These are phyloP conservation scores for Orchesella flavescens DNA, from an alignment of 2,888 invertebrate genomes.

Conservation along the genomic window DNA sequence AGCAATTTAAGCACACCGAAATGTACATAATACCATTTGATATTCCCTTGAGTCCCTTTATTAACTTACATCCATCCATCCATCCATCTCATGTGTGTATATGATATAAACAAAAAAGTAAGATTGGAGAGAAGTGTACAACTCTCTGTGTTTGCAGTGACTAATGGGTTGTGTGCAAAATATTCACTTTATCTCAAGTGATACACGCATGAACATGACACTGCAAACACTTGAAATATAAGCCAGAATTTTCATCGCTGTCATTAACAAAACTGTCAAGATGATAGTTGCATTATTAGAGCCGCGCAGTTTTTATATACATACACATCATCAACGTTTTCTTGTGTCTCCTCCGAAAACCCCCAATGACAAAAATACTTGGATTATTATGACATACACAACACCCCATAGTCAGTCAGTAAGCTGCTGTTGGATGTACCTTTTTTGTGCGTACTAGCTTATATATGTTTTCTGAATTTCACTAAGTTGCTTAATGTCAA, in stretches of 20 bases:
- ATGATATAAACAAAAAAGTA: no score
- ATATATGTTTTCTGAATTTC: neutral
- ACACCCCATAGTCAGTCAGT: neutral
- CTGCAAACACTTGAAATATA: constrained; percentile 54
- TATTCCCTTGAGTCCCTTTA: constrained; percentile 15
- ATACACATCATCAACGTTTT: neutral
- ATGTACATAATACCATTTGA: neutral
- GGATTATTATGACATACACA: neutral
- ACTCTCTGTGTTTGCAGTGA: constrained; percentile 25
- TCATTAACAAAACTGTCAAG: constrained; percentile 62
- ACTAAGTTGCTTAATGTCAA: constrained; percentile 37
- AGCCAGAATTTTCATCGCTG: constrained; percentile 52
- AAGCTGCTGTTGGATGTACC: no score
- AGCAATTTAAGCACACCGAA: neutral
- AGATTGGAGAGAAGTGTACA: no score
- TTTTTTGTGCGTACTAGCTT: constrained; percentile 22
- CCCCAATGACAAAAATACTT: neutral
- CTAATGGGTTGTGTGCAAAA: constrained; percentile 57
- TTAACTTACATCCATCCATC: neutral
- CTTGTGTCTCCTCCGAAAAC: neutral
- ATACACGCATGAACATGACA: constrained; percentile 47
- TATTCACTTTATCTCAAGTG: constrained; percentile 51
- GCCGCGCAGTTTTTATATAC: neutral
- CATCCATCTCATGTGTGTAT: no score
- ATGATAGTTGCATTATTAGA: constrained; percentile 50